Evolutionary conservation across 2,113 vertebrate species (phyloP).

Genomic region (Chionodraco myersi): DNA sequence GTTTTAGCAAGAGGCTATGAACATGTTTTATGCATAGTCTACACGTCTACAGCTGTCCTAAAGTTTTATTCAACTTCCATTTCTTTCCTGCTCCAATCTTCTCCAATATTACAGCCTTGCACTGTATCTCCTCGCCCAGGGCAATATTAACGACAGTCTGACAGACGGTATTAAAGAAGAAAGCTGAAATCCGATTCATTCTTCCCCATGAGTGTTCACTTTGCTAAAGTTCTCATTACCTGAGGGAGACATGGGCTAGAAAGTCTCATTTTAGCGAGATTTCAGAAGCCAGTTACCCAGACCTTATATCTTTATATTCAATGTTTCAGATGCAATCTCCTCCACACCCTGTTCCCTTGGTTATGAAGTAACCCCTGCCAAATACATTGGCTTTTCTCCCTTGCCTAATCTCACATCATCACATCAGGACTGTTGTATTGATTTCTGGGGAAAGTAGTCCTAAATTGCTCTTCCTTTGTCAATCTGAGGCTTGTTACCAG

Average conservation of each 20-base stretch:
- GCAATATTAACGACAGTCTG: constrained; percentile 72
- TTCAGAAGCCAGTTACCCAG: constrained; percentile 61
- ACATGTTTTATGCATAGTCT: constrained; percentile 56
- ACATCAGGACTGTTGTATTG: constrained; percentile 88
- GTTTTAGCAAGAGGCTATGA: constrained; percentile 1
- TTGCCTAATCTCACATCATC: constrained; percentile 87
- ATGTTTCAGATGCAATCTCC: constrained; percentile 76
- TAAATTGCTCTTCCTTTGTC: constrained; percentile 88
- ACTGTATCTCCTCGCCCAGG: constrained; percentile 55
- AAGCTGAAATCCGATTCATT: constrained; percentile 72
- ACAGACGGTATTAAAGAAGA: constrained; percentile 76
- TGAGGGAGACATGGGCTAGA: constrained; percentile 59
- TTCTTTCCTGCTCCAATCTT: constrained; percentile 53
- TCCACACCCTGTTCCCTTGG: constrained; percentile 59
- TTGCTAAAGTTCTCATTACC: constrained; percentile 77
- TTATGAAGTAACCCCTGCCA: constrained; percentile 79
- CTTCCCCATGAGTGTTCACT: constrained; percentile 72
- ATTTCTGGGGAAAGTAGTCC: constrained; percentile 86
- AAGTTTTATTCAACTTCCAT: constrained; percentile 66
- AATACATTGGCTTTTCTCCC: constrained; percentile 83
- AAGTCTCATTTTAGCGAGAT: constrained; percentile 73
- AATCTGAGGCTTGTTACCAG: constrained; percentile 85
- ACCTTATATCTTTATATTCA: constrained; percentile 75
- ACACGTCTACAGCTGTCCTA: constrained; percentile 54
- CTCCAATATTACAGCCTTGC: constrained; percentile 65